Evolutionary conservation across 2,797 vertebrate genomes (phyloP), one percentile per base, ranked within the genome.

Genomic region (Neoniphon sammara): DNA sequence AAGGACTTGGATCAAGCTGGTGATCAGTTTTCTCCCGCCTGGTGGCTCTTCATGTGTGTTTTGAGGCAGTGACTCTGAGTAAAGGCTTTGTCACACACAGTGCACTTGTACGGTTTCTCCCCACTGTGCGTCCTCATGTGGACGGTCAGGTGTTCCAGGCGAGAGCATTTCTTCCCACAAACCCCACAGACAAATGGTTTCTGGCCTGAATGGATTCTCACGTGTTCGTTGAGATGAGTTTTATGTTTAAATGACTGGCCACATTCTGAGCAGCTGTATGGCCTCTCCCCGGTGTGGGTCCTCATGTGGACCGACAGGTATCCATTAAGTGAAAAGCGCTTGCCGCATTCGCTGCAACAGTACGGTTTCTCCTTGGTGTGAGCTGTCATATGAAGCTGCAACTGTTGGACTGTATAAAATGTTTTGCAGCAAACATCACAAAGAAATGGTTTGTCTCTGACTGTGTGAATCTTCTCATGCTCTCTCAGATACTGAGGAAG

Each of bases 351-450:
- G 4, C 63, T 68, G 3, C 90, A 91, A 66, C 34, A 65, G 68
- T 49, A 87, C 0, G 85, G 90, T 18, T 75, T 85, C 25, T 90
- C 89, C 0, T 79, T 36, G 56, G 64, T 87, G 66, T 89, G 90
- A 5, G 67, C 72, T 1, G 83, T 52, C 85, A 90, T 82, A 87
- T 90, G 90, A 15, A 85, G 70, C 75, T 77, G 59, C 56, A 89
- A 83, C 85, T 89, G 80, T 1, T 79, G 70, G 78, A 63, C 61
- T 0, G 82, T 88, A 47, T 87, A 69, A 62, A 90, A 91, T 85
- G 87, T 90, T n/a, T 89, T 88, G 81, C 90, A 91, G 85, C 87
- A 90, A 1, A 90, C 78, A 53, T 89, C 79, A n/a, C 90, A 90
- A 39, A 90, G 90, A 73, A 74, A 85, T 0, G 81, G 61, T 0